Evolutionary conservation across 2,888 invertebrate species (phyloP), one percentile per base, ranked within the genome.

Genomic region (Cantharis flavilabris): DNA sequence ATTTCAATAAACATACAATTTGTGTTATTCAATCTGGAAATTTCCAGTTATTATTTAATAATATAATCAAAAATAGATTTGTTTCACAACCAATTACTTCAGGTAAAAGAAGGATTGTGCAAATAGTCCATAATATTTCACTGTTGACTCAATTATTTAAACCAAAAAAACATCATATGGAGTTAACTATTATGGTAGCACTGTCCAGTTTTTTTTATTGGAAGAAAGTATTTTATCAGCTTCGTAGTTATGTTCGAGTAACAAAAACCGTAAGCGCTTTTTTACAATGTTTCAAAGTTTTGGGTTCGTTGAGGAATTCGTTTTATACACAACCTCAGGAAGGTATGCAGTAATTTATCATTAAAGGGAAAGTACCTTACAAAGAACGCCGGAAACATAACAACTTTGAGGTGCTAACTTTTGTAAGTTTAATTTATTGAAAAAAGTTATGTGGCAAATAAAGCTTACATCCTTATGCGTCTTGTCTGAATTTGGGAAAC

Each of bases 291-390:
- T 70, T 16, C 70, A 49, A 73, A 73, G 33, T 75, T 70, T 71
- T 75, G 33, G 70, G 70, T 70, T 72, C 73, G 78, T 78, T 79
- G 80, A 77, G 79, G 80, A 79, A 78, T 76, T 79, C 74, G 74
- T 77, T 81, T 76, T 73, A 74, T 77, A 72, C 74, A 73, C 71
- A 78, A 74, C 80, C 79, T 79, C 77, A 75, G 74, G 75, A 79
- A 77, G 78, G 77, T 78, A 63, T 69, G 74, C 79, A 76, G 79
- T 78, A 80, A 81, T 81, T 81, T 81, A 81, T 81, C 81, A 81
- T 76, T 73, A 78, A 75, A 62, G 73, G 72, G 26, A 70, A 70
- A 71, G 76, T 64, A 62, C 76, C 65, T 70, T 71, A 73, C 70
- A 75, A 78, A 73, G 75, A 72, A 75, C 75, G 64, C 69, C 76